Percentiles rank a stretch among this genome's conserved stretches.
These are phyloP conservation scores for Clistopyga incitator DNA, from an alignment of 2,888 invertebrate genomes.

Conservation along the genomic window DNA sequence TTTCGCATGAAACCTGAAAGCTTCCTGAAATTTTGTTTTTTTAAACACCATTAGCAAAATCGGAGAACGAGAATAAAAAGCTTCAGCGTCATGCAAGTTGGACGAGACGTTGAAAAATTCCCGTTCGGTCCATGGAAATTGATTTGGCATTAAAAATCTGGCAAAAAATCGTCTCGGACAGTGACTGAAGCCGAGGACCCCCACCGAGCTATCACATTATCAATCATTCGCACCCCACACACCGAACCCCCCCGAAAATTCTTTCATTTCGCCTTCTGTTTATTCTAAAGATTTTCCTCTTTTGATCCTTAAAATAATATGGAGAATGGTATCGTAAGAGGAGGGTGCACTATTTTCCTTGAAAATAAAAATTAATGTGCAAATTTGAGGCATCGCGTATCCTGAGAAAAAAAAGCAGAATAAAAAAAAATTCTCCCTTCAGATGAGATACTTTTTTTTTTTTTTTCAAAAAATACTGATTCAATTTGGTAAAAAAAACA, in stretches of 20 bases:
- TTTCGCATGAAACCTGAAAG: no score
- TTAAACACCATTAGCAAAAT: no score
- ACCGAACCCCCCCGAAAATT: conserved; percentile 21
- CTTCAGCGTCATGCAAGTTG: conserved; percentile 9
- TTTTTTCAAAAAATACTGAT: no score
- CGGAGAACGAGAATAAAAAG: conserved; percentile 9
- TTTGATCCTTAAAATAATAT: conserved; percentile 46
- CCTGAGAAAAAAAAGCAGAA: not conserved
- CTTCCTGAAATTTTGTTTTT: no score
- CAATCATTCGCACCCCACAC: conserved; percentile 12
- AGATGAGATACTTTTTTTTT: no score
- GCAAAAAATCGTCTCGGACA: not conserved
- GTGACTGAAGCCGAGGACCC: not conserved
- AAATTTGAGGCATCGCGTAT: not conserved
- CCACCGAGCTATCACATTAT: conserved; percentile 12
- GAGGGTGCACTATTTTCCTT: not conserved
- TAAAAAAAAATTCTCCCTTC: no score
- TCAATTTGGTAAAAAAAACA: no score
- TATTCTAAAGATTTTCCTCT: conserved; percentile 45
- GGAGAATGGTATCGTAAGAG: conserved; percentile 19
- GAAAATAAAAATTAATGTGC: not conserved
- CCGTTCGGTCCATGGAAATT: conserved; percentile 46
- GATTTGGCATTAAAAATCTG: conserved; percentile 38
- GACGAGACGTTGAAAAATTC: conserved; percentile 7
- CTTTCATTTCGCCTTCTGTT: conserved; percentile 46